Evolutionary conservation across 2,797 vertebrate species (phyloP).

Genomic region (Crax fasciolata): DNA sequence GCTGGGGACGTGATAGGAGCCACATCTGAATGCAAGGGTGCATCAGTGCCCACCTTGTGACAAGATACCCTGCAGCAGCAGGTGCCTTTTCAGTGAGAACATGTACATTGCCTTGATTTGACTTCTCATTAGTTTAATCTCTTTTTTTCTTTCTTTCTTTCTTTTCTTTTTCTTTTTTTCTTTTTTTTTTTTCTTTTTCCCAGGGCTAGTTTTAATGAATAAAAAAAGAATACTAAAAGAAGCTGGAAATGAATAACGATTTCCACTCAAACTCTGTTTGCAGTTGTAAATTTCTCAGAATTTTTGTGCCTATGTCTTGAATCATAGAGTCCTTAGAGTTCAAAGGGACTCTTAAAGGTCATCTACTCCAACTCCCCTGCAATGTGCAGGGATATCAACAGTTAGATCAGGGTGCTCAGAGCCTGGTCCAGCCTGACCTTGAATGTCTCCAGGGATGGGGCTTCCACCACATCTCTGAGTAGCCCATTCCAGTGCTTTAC

Average conservation of each 20-base stretch:
- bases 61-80: slow-evolving; percentile 44
- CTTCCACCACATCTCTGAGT: too few relatives aligned
- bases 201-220: neutral
- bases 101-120: slow-evolving; percentile 35
- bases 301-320: neutral
- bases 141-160: neutral
- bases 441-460: too few relatives aligned
- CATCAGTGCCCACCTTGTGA: slow-evolving; percentile 14
- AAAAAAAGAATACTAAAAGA: slow-evolving; percentile 12
- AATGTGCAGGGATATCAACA: too few relatives aligned
- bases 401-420: too few relatives aligned
- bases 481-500: too few relatives aligned
- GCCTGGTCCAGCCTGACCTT: too few relatives aligned
- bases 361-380: too few relatives aligned
- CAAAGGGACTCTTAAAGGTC: too few relatives aligned
- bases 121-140: slow-evolving; percentile 35
- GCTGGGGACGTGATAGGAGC: slow-evolving; percentile 37
- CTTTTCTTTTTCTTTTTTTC: neutral
- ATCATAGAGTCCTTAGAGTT: too few relatives aligned
- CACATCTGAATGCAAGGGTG: slow-evolving; percentile 61
- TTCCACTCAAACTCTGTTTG: neutral
- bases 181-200: neutral
- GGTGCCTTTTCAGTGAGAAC: slow-evolving; percentile 46
- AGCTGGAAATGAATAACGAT: neutral
- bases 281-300: neutral